Evolutionary conservation across 2,113 vertebrate genomes (phyloP), one percentile per base, ranked within the genome.

Genomic region (Gopherus flavomarginatus): DNA sequence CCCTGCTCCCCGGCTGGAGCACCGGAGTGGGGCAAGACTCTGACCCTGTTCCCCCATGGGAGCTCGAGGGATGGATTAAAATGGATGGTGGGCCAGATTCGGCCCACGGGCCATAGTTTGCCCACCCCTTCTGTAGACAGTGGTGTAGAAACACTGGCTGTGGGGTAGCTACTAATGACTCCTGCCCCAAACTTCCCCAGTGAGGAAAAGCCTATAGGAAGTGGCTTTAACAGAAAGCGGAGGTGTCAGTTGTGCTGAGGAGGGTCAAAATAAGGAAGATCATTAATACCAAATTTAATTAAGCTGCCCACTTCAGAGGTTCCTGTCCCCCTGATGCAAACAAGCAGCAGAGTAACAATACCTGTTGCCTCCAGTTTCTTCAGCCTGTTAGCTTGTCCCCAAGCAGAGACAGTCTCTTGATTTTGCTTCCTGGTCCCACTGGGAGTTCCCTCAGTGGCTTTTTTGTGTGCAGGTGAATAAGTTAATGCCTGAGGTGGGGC

Each of bases 401-500:
- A 21, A 5, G 11, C 24, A 78, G 42, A 78, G 11, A 27, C 3
- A 26, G 44, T 78, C 22, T 78, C 44, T 47, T 44, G 38, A 27
- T 78, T 47, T 78, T 78, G 75, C 75, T 78, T 78, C 75, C 75
- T 78, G 42, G 53, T 85, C 31, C 38, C 38, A 24, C 35, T 81
- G 97, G 97, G 97, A 96, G 97, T 97, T 97, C 85, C 96, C 94
- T 54, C 0, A 0, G 38, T 94, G 92, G 86, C 91, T 94, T 95
- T 93, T 0, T 1, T 80, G 86, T 96, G 24, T 92, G 79, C 65
- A 0, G 59, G 94, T 89, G 62, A 57, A 89, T 92, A 90, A 96
- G 90, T 97, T 90, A 97, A 92, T 2, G 0, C 75, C 0, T 69
- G 1, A 97, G 97, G 97, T 96, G 97, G 96, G 96, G 97, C 97